Base-by-base conservation (phyloP, 2,888 invertebrate genomes). In the Junonia oenone region DNA sequence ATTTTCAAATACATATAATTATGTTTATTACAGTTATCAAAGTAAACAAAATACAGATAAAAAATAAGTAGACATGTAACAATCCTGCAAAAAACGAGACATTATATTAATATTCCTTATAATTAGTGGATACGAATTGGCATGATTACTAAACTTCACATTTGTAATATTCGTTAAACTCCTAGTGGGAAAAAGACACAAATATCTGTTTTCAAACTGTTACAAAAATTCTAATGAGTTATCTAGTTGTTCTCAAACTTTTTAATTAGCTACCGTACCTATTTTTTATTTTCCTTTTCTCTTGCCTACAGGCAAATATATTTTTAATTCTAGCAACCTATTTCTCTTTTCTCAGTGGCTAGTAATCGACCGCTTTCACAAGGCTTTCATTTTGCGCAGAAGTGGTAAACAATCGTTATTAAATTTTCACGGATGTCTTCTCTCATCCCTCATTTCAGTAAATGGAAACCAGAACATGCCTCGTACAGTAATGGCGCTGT, bases 391-490 rank as follows among this genome's bases (percentile, higher is more conserved):
- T 85, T 78, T 77, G 77, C 71, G 75, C 78, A 61, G 69, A 77
- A 79, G 80, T 83, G 76, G 86, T 84, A 87, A 87, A 86, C 85
- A 88, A 86, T 88, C 82, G 81, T 88, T 88, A 87, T 88, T 88
- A 85, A 87, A 88, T 87, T 88, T 84, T 76, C 82, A 83, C 83
- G 83, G 81, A 75, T 81, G 80, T 81, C 81, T 81, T 77, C 76
- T 73, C 72, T 70, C 75, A 69, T 76, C 72, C 67, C 71, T 76
- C 69, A 71, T 71, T 73, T 75, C 67, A 73, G 65, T 73, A 81
- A 75, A 67, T 78, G 75, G 78, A 70, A 70, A 70, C 61, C 69
- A 70, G 75, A 75, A 80, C 76, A 78, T 75, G 69, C 64, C 64
- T 68, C 67, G 65, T 63, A 74, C 58, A 58, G 62, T 68, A 81